These are phyloP conservation scores for Lacerta bilineata DNA, from an alignment of 2,797 vertebrate genomes.

Conservation along the genomic window DNA sequence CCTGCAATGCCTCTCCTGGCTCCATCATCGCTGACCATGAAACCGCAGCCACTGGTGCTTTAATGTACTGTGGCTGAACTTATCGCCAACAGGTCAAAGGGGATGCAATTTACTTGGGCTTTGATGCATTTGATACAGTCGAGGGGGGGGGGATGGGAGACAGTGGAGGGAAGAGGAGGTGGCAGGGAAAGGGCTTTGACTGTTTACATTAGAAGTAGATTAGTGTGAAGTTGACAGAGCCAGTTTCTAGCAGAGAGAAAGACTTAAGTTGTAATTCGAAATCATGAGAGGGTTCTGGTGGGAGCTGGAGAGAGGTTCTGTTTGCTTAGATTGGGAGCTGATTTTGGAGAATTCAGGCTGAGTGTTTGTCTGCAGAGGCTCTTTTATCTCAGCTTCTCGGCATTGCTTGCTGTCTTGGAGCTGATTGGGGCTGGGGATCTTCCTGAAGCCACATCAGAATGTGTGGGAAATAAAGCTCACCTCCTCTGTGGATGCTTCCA, in stretches of 20 bases:
- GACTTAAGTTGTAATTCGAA: conserved; percentile 44
- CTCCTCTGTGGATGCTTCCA: neutral
- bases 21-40: conserved; percentile 56
- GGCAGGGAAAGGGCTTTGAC: conserved; percentile 79
- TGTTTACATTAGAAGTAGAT: conserved; percentile 90
- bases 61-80: conserved; percentile 76
- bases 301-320: conserved; percentile 18
- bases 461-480: neutral
- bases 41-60: conserved; percentile 71
- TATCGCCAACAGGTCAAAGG: conserved; percentile 75
- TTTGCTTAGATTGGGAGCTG: conserved; percentile 9
- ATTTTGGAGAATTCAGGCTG: conserved; percentile 43
- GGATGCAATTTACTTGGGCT: conserved; percentile 87
- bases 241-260: conserved; percentile 67
- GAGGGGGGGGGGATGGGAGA: conserved; percentile 82
- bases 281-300: conserved; percentile 43
- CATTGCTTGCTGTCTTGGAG: conserved; percentile 2
- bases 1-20: conserved; percentile 50
- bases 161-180: conserved; percentile 37
- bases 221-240: conserved; percentile 83
- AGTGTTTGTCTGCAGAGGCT: conserved; percentile 36
- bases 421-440: neutral
- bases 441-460: conserved; percentile 28
- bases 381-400: conserved; percentile 47
- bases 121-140: conserved; percentile 97